Conservation (phyloP, 2,888 invertebrate genomes). For the Disparrhopalites patrizii region DNA sequence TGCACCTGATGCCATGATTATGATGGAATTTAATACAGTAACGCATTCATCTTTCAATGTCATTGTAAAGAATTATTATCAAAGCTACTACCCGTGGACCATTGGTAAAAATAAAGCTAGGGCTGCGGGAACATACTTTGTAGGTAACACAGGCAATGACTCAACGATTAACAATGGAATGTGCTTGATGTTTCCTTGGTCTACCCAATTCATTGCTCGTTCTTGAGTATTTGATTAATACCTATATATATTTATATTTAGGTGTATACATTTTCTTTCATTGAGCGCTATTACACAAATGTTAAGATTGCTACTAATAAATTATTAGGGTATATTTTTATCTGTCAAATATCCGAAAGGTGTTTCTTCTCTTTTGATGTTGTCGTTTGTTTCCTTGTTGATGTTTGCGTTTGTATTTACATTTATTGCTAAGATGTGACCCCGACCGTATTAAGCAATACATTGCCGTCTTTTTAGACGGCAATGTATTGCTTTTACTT, state of each 20-base stretch:
- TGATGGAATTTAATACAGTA: too few species aligned
- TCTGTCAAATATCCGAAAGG: neutral
- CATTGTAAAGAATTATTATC: too few species aligned
- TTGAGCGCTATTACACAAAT: neutral
- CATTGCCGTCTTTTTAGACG: too few species aligned
- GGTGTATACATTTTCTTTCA: too few species aligned
- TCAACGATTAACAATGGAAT: slow-evolving; percentile 18
- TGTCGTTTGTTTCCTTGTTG: neutral
- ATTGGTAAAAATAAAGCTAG: slow-evolving; percentile 1
- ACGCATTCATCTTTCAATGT: too few species aligned
- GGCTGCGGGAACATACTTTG: neutral
- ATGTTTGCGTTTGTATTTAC: neutral
- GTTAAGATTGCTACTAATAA: neutral
- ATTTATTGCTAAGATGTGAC: too few species aligned
- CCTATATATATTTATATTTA: neutral
- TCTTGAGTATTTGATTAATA: too few species aligned
- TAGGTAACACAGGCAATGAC: slow-evolving; percentile 9
- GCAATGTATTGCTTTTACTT: too few species aligned
- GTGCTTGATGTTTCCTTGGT: too few species aligned
- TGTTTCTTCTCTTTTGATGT: neutral
- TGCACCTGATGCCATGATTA: too few species aligned
- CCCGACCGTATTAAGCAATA: too few species aligned
- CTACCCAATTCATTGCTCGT: too few species aligned
- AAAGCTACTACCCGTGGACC: slow-evolving; percentile 1
- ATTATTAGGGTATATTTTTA: neutral